phyloP scores from a whole-genome alignment of 2,888 invertebrate genomes.

The Ommatoiulus sabulosus region DNA sequence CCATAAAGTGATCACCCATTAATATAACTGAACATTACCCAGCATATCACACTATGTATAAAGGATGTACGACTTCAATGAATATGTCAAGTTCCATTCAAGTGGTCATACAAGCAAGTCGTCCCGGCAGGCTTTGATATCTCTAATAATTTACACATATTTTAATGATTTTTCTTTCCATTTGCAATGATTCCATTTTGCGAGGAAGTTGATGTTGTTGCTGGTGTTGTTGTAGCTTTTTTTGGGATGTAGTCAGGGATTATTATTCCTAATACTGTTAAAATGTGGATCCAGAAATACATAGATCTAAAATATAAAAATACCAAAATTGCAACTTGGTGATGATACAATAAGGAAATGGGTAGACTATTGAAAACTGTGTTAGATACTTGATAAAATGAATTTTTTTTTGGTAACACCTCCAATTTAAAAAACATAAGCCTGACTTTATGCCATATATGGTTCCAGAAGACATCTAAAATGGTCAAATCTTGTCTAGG shows the following conservation, averaged over 20 bases:
- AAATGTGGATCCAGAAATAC: constrained; percentile 50
- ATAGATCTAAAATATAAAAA: constrained; percentile 35
- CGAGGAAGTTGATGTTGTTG: constrained; percentile 7
- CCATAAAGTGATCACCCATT: neutral
- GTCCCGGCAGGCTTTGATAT: neutral
- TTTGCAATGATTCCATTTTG: constrained; percentile 47
- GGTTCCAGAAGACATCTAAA: too few species aligned
- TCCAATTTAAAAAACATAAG: too few species aligned
- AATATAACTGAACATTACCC: neutral
- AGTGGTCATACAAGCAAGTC: neutral
- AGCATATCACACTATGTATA: constrained; percentile 29
- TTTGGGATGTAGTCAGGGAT: constrained; percentile 35
- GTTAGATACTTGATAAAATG: too few species aligned
- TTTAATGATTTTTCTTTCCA: constrained; percentile 48
- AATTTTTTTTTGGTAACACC: too few species aligned
- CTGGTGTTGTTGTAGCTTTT: neutral
- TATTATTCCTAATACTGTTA: constrained; percentile 33
- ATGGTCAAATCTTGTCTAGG: neutral
- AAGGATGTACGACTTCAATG: neutral
- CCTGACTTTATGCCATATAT: too few species aligned
- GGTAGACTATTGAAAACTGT: too few species aligned
- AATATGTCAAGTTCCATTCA: neutral
- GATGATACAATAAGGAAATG: neutral
- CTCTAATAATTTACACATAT: neutral
- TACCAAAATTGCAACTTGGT: neutral